Evolutionary conservation across 1,140 invertebrate species (phyloP).

Genomic region (Dendrolimus punctatus): DNA sequence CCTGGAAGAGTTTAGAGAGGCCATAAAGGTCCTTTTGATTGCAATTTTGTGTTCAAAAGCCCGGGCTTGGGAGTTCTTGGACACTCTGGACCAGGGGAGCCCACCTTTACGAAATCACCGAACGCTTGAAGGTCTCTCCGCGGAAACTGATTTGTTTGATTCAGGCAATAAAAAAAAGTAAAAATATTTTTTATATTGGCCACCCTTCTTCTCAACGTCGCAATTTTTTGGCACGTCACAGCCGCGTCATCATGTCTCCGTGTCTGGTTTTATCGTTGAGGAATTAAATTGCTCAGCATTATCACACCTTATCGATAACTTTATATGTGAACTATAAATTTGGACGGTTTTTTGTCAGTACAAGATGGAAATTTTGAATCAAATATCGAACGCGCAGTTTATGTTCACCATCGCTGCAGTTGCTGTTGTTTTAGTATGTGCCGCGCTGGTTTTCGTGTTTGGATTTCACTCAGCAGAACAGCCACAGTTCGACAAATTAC

Average conservation of each 20-base stretch:
- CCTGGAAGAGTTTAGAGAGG: too few relatives aligned
- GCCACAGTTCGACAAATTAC: constrained; percentile 80
- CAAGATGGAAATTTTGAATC: constrained; percentile 73
- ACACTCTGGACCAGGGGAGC: too few relatives aligned
- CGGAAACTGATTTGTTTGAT: not conserved
- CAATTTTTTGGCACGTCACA: constrained; percentile 73
- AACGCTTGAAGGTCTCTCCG: too few relatives aligned
- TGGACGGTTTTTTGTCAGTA: constrained; percentile 36
- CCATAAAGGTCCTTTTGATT: too few relatives aligned
- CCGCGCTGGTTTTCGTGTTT: constrained; percentile 79
- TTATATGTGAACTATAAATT: constrained; percentile 60
- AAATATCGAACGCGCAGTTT: constrained; percentile 71
- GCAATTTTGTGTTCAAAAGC: too few relatives aligned
- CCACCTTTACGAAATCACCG: too few relatives aligned
- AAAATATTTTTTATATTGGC: constrained; percentile 25
- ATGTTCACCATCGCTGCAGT: constrained; percentile 77
- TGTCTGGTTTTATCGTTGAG: constrained; percentile 66
- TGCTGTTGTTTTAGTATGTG: constrained; percentile 76
- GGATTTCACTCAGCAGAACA: constrained; percentile 82
- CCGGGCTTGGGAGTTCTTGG: too few relatives aligned
- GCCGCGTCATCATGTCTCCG: constrained; percentile 75
- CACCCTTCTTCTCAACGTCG: constrained; percentile 29
- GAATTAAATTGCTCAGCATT: constrained; percentile 66
- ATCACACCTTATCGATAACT: constrained; percentile 60
- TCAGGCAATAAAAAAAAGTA: not conserved